phyloP scores from a whole-genome alignment of 2,797 vertebrate genomes.

The Pteronotus mesoamericanus region DNA sequence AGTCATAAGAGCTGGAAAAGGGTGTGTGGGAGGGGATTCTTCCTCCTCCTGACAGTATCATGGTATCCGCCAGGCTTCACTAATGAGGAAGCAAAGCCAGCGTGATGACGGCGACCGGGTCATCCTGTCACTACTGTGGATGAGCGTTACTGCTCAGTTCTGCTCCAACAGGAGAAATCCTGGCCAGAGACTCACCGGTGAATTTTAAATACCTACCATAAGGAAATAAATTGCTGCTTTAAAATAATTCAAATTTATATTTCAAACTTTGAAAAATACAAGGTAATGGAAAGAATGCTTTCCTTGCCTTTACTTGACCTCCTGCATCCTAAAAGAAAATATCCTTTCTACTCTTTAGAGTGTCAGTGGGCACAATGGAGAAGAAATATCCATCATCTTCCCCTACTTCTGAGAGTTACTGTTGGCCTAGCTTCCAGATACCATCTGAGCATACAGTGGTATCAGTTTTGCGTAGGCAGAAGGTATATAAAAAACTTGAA shows the following conservation, averaged over 20 bases:
- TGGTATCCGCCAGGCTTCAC: neutral
- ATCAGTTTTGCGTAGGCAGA: neutral
- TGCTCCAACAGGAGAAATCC: neutral
- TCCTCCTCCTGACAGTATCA: too few species aligned
- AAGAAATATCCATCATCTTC: neutral
- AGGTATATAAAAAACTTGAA: neutral
- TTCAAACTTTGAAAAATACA: neutral
- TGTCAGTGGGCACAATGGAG: neutral
- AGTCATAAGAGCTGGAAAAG: neutral
- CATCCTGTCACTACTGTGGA: neutral
- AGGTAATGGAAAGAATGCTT: neutral
- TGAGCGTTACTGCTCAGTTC: neutral
- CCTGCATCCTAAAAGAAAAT: neutral
- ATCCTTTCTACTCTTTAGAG: neutral
- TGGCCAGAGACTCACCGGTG: neutral
- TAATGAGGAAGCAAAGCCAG: neutral
- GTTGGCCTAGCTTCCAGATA: neutral
- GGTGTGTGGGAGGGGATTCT: neutral
- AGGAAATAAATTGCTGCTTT: neutral
- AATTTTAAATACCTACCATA: neutral
- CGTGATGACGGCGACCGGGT: fast-evolving
- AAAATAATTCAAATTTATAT: neutral
- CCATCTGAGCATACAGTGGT: neutral
- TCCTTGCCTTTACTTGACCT: neutral
- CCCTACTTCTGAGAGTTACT: too few species aligned